Base-by-base conservation (phyloP, 2,888 invertebrate genomes). In the Ochropacha duplaris region DNA sequence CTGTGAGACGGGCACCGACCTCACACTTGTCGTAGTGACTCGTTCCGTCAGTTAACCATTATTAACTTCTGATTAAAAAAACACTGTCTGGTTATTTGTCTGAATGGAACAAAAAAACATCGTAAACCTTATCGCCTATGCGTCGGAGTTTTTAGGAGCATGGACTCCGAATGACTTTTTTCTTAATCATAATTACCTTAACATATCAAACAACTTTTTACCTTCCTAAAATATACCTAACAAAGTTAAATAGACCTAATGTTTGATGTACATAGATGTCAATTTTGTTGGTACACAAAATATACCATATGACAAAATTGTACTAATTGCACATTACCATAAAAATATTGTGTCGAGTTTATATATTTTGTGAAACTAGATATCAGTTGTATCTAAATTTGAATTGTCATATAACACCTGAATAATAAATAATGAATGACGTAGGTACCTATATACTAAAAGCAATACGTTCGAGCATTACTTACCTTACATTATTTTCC, bases 1-100 rank as follows among this genome's bases (percentile, higher is more conserved):
- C 58, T 61, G 49, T 56, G 52, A 59, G 62, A 60, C 57, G 64
- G 65, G 22, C 51, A 28, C 28, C 24, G 22, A 31, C 52, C 28
- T 31, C 19, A 19, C 50, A 26, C 31, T 31, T 31, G 31, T 12
- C 31, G 28, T 28, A 39, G 28, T 12, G 19, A 52, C 31, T 31
- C 34, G 50, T 50, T 16, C 26, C n/a, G 26, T n/a, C 9, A 50
- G 16, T 26, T 50, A 28, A 52, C 24, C 11, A 52, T 31, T 19
- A 51, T 39, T 44, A 52, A 52, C 52, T 31, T 31, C 44, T 44
- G 44, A 44, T 44, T 6, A 44, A 44, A 19, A 44, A 44, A 2
- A 44, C 19, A 19, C 44, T 8, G 44, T n/a, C 19, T 44, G 19
- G 9, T 44, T 1, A 44, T 44, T 44, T 6, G 16, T 16, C 19